These are phyloP conservation scores for Equus przewalskii DNA, from an alignment of 2,113 vertebrate species.

Conservation along the genomic window DNA sequence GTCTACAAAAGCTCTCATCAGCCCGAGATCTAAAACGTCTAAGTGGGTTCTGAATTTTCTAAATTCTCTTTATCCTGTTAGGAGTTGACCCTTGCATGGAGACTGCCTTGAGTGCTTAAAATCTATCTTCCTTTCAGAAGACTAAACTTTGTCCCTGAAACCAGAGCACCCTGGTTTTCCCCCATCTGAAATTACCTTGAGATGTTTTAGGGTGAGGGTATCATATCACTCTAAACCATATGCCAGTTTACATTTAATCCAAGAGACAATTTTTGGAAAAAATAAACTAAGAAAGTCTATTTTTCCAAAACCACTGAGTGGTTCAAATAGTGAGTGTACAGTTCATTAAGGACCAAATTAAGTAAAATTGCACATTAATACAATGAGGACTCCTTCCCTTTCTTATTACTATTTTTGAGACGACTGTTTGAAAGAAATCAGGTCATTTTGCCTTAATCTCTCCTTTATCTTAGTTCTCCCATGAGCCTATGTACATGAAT, in stretches of 20 bases:
- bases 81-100: neutral
- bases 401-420: constrained; percentile 17
- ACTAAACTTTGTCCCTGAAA: neutral
- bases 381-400: neutral
- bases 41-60: constrained; percentile 9
- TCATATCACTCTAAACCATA: neutral
- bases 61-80: constrained; percentile 40
- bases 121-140: neutral
- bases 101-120: neutral
- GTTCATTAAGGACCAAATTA: neutral
- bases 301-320: neutral
- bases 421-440: neutral
- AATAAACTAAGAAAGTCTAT: neutral
- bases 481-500: neutral
- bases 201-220: neutral
- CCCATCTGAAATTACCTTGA: neutral
- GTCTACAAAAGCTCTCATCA: constrained; percentile 2
- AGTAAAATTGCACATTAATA: neutral
- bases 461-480: neutral
- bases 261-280: neutral
- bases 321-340: neutral
- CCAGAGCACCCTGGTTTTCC: neutral
- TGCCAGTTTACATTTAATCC: neutral
- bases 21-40: neutral
- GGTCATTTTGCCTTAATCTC: constrained; percentile 19